Evolutionary conservation across 2,888 invertebrate genomes (phyloP), one percentile per base, ranked within the genome.

Genomic region (Noctua comes): DNA sequence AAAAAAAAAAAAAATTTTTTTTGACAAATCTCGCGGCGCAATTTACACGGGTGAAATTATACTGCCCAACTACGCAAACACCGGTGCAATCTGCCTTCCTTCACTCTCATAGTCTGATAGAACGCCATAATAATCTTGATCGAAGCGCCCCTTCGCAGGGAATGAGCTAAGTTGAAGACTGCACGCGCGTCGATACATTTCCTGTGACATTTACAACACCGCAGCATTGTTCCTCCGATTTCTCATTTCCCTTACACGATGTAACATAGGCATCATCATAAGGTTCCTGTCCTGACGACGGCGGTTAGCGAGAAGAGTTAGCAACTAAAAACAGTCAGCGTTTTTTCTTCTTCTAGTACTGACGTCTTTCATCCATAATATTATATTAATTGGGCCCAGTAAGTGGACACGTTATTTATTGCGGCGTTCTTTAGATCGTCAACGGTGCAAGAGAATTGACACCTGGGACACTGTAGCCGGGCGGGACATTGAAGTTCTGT

Each of bases 181-280:
- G 10, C 27, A 46, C 46, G 36, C 54, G 71, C 64, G 27, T 77
- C 5, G 6, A 71, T 36, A 68, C 8, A 73, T 43, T 68, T 73
- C 31, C 73, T 40, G 54, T 48, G 68, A 68, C 62, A 79, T 73
- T 68, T 79, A 64, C 31, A 79, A 79, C 10, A 13, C n/a, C 8
- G 40, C 57, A n/a, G 79, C 51, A 68, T 59, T 77, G 77, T 77
- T 24, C 46, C 24, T 31, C 57, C 40, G 75, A 65, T 66, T 51
- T 68, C 75, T 78, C 84, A 81, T 84, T 84, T 83, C 80, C 80
- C 57, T 16, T 43, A 79, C 72, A 71, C 27, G 48, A 59, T 76
- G 75, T 78, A 64, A 77, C 74, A 77, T 59, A 73, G 65, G 31
- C 40, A 5, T n/a, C 40, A 43, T 75, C 65, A 36, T 64, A 36